Percentiles rank a stretch among this genome's conserved stretches.
Conservation (phyloP, 2,797 vertebrate genomes). For the Aphelocoma californica region DNA sequence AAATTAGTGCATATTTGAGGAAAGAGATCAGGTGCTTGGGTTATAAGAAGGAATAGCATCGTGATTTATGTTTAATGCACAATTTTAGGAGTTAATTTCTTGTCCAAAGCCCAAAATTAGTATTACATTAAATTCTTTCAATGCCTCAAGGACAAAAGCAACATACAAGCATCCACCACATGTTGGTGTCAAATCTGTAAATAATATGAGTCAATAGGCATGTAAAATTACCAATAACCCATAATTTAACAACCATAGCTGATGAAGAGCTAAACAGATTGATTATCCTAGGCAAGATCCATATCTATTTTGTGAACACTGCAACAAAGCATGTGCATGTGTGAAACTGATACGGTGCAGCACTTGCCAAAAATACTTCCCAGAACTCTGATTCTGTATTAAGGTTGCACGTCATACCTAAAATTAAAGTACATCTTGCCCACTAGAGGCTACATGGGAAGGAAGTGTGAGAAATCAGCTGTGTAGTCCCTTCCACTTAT, state of each 20-base stretch:
- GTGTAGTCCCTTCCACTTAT: background rate
- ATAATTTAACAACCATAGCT: background rate
- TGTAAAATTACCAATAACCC: background rate
- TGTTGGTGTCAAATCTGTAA: background rate
- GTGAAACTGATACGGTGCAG: background rate
- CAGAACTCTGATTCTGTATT: background rate
- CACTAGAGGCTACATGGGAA: background rate
- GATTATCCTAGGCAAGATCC: background rate
- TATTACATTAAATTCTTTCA: background rate
- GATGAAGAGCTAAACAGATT: background rate
- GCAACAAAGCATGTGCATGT: background rate
- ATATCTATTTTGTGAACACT: background rate
- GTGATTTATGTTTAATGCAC: background rate
- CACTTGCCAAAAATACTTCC: background rate
- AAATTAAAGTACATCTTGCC: constrained; percentile 5
- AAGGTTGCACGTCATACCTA: background rate
- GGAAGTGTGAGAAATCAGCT: background rate
- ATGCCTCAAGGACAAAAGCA: background rate
- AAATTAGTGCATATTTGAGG: background rate
- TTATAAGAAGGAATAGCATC: background rate
- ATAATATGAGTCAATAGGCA: background rate
- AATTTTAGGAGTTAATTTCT: background rate
- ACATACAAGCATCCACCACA: background rate
- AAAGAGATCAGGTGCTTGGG: background rate
- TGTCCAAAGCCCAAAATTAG: background rate